phyloP scores from a whole-genome alignment of 2,113 vertebrate species.

The Myotis lucifugus region DNA sequence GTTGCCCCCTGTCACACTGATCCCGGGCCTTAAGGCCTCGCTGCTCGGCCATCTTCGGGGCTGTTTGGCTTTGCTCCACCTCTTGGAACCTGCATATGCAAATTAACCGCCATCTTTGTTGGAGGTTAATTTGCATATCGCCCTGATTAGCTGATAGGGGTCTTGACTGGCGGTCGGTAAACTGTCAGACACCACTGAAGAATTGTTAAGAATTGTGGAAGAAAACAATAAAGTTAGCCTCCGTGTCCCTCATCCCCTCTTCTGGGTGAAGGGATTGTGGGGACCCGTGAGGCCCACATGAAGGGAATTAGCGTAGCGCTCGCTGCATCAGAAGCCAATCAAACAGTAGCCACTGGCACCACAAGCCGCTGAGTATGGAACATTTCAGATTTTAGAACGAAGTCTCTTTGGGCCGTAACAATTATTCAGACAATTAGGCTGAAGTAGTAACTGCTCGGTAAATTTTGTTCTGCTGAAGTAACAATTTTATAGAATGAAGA shows the following conservation, averaged over 20 bases:
- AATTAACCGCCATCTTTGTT: too few relatives aligned
- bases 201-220: neutral
- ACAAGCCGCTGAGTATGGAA: neutral
- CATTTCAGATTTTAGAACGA: neutral
- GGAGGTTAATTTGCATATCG: too few relatives aligned
- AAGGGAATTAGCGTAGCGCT: neutral
- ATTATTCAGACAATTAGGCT: neutral
- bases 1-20: too few relatives aligned
- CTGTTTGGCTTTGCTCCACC: too few relatives aligned
- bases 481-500: neutral
- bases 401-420: neutral
- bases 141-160: too few relatives aligned
- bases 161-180: neutral
- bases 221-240: neutral
- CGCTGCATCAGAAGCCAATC: neutral
- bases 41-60: too few relatives aligned
- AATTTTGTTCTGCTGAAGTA: neutral
- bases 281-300: accelerated
- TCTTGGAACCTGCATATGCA: too few relatives aligned
- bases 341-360: neutral
- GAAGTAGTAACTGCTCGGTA: neutral
- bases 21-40: too few relatives aligned
- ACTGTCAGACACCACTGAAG: neutral
- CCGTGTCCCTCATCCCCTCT: neutral
- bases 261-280: neutral